Base-by-base conservation (phyloP, 2,797 vertebrate species). In the Okamejei kenojei region DNA sequence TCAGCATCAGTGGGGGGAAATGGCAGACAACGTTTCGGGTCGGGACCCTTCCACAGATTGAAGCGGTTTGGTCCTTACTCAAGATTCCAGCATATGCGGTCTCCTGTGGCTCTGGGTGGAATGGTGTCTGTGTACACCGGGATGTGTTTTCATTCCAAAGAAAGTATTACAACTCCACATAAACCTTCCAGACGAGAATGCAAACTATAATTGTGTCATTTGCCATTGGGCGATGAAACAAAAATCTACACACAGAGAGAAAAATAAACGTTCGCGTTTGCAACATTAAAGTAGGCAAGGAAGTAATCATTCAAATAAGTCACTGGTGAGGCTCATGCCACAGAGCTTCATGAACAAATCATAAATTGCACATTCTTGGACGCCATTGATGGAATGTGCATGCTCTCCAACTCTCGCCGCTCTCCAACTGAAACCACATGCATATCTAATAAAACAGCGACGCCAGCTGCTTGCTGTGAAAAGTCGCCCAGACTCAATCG, bases 371-470 rank as follows among this genome's bases (percentile, higher is more conserved):
- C 2, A 68, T 88, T 68, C 8, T 68, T 35, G 84, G n/a, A 88
- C 32, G n/a, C 54, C 4, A 61, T 11, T 86, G 29, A 1, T 10
- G 58, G 13, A 19, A 4, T 19, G n/a, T 17, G 5, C n/a, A 17
- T 26, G 17, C 29, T 29, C n/a, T 32, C 45, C 45, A 45, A 45
- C 45, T 45, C 45, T 45, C 82, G 4, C 54, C 2, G 29, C 29
- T 86, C 82, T n/a, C 82, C 19, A 21, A 38, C 11, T 73, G 21
- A 26, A 74, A 71, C 15, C n/a, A 32, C 5, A 2, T 68, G 35
- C 71, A 92, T 74, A 92, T 76, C 71, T 92, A 92, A 92, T 76
- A 92, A 92, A 92, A 92, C 71, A 92, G 90, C 90, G 90, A 76
- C 71, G 26, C 71, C 90, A 92, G 58, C 90, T 76, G 90, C 65